Percentiles rank a stretch among this genome's conserved stretches.
Conservation (phyloP, 2,888 invertebrate genomes). For the Neelides folsomi region DNA sequence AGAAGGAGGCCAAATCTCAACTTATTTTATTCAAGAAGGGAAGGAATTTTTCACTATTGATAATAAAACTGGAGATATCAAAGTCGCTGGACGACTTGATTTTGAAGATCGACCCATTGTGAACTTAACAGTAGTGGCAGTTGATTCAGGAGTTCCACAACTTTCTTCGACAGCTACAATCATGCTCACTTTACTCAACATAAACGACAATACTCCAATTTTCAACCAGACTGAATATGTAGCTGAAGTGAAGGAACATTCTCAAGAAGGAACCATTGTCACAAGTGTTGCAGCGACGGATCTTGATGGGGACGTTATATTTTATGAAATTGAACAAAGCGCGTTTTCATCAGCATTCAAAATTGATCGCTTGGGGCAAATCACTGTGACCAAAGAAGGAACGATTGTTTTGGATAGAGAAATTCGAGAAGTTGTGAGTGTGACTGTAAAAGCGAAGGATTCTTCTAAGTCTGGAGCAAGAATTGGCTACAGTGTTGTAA, state of each 20-base stretch:
- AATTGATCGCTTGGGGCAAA: constrained; percentile 50
- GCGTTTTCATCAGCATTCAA: constrained; percentile 58
- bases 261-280: constrained; percentile 56
- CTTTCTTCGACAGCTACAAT: constrained; percentile 64
- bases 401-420: constrained; percentile 67
- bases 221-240: constrained; percentile 56
- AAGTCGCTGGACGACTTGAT: constrained; percentile 49
- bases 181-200: constrained; percentile 60
- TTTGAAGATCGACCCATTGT: constrained; percentile 63
- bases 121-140: constrained; percentile 66
- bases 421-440: neutral
- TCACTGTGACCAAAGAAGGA: constrained; percentile 52
- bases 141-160: constrained; percentile 75
- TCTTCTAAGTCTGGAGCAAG: constrained; percentile 7
- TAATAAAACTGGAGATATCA: constrained; percentile 60
- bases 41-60: constrained; percentile 67
- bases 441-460: constrained; percentile 20
- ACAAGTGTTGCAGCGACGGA: constrained; percentile 62
- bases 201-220: constrained; percentile 74
- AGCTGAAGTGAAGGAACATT: constrained; percentile 61
- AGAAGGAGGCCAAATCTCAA: constrained; percentile 65
- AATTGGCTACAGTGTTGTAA: constrained; percentile 14
- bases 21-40: constrained; percentile 52
- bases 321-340: constrained; percentile 26
- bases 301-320: constrained; percentile 59